Evolutionary conservation across 2,113 vertebrate species (phyloP), one percentile per base, ranked within the genome.

Genomic region (Baryphthengus martii): DNA sequence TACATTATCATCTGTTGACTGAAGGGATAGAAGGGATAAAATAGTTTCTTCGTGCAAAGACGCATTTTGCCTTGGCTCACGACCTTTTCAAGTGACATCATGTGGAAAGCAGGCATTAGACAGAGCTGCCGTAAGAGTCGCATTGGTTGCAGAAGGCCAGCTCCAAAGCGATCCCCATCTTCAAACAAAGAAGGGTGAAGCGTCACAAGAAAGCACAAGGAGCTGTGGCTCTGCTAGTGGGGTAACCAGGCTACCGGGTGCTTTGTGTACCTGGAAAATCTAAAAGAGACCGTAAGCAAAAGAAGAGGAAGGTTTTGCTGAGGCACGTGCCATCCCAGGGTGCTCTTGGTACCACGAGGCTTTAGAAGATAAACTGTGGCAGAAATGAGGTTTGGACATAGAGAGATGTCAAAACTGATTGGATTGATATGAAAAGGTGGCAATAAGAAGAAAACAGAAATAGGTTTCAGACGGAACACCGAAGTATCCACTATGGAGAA

Each of bases 11-110:
- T 73, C 79, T 85, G 37, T 81, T 95, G 58, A 53, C 49, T 59
- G 76, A 85, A 90, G 40, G 44, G 11, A 85, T 65, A 55, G 75
- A 82, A 91, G 31, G 25, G 17, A 88, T 76, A 93, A 91, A 90
- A 65, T 14, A 88, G 50, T 63, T 94, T 91, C 67, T 88, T 91
- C 9, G 2, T 8, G 4, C 50, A 76, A 94, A 88, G 28, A 50
- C 58, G 88, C 17, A 62, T 72, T 91, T 93, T 68, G 35, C 53
- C 31, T 77, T 73, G 62, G 40, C 76, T 86, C 53, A 74, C 73
- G 77, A 62, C 25, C 55, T 88, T 82, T 91, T 53, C 84, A 73
- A 63, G 42, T 8, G n/a, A 44, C 20, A 42, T 56, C 40, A 63
- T 29, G 42, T 81, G 71, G 59, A 80, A 81, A 89, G n/a, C 24